Evolutionary conservation across 64 coral and sea anemone species (phyloP).

Genomic region (Astreopora myriophthalma): DNA sequence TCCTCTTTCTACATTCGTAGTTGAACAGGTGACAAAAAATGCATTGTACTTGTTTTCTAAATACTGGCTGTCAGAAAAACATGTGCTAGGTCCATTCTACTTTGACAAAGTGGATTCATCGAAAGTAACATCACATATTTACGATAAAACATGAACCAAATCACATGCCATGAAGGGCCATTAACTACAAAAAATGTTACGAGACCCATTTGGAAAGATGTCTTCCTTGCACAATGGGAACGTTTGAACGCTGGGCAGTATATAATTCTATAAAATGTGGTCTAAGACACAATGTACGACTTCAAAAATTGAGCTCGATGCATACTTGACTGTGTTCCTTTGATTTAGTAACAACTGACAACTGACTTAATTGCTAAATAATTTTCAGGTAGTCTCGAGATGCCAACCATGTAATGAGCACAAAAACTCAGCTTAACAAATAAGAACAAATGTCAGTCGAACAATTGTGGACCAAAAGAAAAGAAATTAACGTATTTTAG

Average conservation of each 20-base stretch:
- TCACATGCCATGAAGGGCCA: neutral
- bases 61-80: neutral
- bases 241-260: neutral
- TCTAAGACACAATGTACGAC: neutral
- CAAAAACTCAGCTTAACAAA: neutral
- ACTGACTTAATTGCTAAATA: neutral
- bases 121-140: neutral
- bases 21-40: neutral
- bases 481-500: neutral
- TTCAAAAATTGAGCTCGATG: neutral
- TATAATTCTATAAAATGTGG: neutral
- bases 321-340: neutral
- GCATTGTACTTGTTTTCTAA: constrained; percentile 5
- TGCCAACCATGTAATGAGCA: neutral
- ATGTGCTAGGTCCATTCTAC: no score
- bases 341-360: neutral
- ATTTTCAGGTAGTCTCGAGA: neutral
- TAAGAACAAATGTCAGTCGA: neutral
- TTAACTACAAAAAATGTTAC: neutral
- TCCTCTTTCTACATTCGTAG: neutral
- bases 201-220: neutral
- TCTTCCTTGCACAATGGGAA: neutral
- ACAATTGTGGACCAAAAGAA: neutral
- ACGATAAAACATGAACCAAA: neutral
- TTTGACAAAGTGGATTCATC: neutral